A percentile compares a stretch with the other conserved stretches of the same genome.
phyloP scores from a whole-genome alignment of 2,888 invertebrate species.

The Onthophagus sagittarius region DNA sequence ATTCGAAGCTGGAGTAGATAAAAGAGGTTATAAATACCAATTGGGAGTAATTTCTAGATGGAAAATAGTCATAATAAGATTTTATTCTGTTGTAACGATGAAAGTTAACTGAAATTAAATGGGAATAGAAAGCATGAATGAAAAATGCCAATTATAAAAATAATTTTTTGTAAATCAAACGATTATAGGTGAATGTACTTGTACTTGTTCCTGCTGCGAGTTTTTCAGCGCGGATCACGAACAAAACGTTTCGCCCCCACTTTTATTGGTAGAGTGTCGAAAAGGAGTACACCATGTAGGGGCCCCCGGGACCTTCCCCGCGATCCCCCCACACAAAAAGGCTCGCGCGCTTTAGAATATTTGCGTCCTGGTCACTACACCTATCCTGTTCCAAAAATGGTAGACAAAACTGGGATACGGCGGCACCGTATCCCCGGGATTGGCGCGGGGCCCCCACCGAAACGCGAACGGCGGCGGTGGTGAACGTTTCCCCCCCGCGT shows the following conservation, averaged over 20 bases:
- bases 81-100: no score
- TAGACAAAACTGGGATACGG: slow-evolving; percentile 52
- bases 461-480: slow-evolving; percentile 40
- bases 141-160: no score
- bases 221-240: background rate
- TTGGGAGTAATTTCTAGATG: no score
- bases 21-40: no score
- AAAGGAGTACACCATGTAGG: slow-evolving; percentile 25
- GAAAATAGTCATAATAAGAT: no score
- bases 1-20: no score
- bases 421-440: slow-evolving; percentile 20
- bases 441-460: slow-evolving; percentile 31
- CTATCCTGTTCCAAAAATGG: slow-evolving; percentile 61
- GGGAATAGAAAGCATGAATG: no score
- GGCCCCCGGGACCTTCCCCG: slow-evolving; percentile 2
- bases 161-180: background rate
- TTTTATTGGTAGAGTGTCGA: slow-evolving; percentile 23
- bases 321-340: background rate
- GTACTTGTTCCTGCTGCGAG: slow-evolving; percentile 21
- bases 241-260: slow-evolving; percentile 28
- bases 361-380: slow-evolving; percentile 37
- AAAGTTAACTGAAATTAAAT: no score
- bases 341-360: slow-evolving; percentile 41
- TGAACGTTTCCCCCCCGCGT: slow-evolving; percentile 43
- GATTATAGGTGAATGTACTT: slow-evolving; percentile 38